A percentile compares a stretch with the other conserved stretches of the same genome.
Conservation (phyloP, 1,140 invertebrate genomes). For the Drosophila triauraria region DNA sequence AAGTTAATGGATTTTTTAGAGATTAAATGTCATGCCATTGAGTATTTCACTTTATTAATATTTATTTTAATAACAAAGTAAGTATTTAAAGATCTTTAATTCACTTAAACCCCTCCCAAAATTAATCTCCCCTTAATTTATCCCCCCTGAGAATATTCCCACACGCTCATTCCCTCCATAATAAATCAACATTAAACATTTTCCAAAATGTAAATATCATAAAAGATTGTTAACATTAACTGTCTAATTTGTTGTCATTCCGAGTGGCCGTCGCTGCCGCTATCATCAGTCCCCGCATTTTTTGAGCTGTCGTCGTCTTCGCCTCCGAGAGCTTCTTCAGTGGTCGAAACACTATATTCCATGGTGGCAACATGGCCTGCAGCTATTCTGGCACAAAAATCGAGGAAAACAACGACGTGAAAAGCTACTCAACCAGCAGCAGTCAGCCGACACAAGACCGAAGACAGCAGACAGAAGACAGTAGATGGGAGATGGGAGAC, state of each 20-base stretch:
- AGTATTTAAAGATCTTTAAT: neutral
- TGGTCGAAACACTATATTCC: conserved; percentile 37
- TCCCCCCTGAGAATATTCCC: conserved; percentile 4
- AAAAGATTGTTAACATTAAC: conserved; percentile 82
- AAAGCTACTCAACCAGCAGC: conserved; percentile 48
- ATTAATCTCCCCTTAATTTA: conserved; percentile 16
- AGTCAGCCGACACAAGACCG: neutral
- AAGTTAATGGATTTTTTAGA: neutral
- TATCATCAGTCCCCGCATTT: conserved; percentile 43
- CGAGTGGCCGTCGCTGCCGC: conserved; percentile 38
- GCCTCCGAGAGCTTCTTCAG: conserved; percentile 69
- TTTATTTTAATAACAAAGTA: neutral
- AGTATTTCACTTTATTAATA: too few species aligned
- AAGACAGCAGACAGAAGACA: neutral
- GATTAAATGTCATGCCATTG: neutral
- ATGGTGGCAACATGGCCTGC: conserved; percentile 60
- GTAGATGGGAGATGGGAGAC: neutral
- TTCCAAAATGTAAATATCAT: conserved; percentile 81
- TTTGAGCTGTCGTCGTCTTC: conserved; percentile 44
- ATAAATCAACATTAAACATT: conserved; percentile 67
- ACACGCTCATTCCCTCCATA: conserved; percentile 17
- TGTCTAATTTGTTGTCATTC: conserved; percentile 83
- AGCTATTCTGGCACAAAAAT: conserved; percentile 60
- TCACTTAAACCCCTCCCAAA: neutral
- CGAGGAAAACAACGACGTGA: conserved; percentile 38